A percentile compares a stretch with the other conserved stretches of the same genome.
Conservation (phyloP, 2,888 invertebrate genomes). For the Leptinotarsa haldemani region DNA sequence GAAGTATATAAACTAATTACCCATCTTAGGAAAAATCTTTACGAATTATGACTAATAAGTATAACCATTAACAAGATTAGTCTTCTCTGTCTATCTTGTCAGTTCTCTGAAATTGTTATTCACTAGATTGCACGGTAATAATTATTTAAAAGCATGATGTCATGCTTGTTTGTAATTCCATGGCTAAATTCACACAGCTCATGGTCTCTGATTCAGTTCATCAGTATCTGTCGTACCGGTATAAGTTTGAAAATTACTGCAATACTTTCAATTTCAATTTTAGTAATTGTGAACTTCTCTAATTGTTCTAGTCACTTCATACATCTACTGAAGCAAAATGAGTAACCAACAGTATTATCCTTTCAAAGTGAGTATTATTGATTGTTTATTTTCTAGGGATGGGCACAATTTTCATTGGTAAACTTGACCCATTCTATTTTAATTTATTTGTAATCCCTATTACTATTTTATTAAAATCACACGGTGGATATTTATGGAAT, state of each 20-base stretch:
- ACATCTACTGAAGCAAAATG: constrained; percentile 51
- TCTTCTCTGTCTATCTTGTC: neutral
- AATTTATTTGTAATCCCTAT: no score
- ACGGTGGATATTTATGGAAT: no score
- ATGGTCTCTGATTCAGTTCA: constrained; percentile 40
- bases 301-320: constrained; percentile 50
- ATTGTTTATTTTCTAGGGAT: constrained; percentile 18
- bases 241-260: constrained; percentile 28
- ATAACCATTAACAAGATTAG: neutral
- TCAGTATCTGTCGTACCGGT: constrained; percentile 46
- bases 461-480: no score
- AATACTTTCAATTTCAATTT: constrained; percentile 32
- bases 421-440: neutral
- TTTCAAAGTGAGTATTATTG: constrained; percentile 77
- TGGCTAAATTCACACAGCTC: constrained; percentile 43
- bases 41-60: neutral
- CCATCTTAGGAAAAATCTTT: neutral
- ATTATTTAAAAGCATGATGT: constrained; percentile 59
- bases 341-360: constrained; percentile 85
- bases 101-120: constrained; percentile 50
- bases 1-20: neutral
- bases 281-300: constrained; percentile 33
- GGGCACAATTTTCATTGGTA: constrained; percentile 2
- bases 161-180: constrained; percentile 43
- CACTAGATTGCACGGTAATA: constrained; percentile 50